Percentiles rank a stretch among this genome's conserved stretches.
Evolutionary conservation across 2,888 invertebrate species (phyloP).

Genomic region (Coremacera marginata): DNA sequence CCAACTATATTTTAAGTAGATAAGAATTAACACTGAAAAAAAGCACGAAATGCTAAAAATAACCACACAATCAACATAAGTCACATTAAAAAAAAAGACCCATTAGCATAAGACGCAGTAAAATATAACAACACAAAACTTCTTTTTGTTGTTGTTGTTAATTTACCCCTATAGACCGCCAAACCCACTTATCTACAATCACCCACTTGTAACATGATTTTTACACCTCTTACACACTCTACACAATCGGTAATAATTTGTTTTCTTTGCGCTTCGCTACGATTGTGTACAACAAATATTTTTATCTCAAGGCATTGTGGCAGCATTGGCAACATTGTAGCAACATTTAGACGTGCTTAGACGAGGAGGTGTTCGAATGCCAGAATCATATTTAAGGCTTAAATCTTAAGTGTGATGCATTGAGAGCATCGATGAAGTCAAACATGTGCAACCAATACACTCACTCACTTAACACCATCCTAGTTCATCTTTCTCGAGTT

Average conservation of each 20-base stretch:
- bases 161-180: background rate
- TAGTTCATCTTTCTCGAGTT: background rate
- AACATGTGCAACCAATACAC: background rate
- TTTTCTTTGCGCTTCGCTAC: background rate
- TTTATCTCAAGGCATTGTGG: background rate
- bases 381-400: background rate
- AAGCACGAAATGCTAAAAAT: no score
- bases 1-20: no score
- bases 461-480: slow-evolving; percentile 1
- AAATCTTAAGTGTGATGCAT: background rate
- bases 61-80: no score
- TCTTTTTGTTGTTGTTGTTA: background rate
- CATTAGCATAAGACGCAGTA: no score
- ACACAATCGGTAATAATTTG: slow-evolving; percentile 20
- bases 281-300: background rate
- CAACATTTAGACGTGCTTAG: background rate
- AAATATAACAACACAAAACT: no score
- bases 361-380: background rate
- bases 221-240: background rate
- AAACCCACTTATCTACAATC: background rate
- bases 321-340: slow-evolving; percentile 7
- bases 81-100: no score
- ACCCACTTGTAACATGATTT: slow-evolving; percentile 22
- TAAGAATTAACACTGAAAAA: no score
- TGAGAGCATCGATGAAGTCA: no score